These are phyloP conservation scores for Ginglymostoma cirratum DNA, from an alignment of 2,113 vertebrate species.

Conservation along the genomic window DNA sequence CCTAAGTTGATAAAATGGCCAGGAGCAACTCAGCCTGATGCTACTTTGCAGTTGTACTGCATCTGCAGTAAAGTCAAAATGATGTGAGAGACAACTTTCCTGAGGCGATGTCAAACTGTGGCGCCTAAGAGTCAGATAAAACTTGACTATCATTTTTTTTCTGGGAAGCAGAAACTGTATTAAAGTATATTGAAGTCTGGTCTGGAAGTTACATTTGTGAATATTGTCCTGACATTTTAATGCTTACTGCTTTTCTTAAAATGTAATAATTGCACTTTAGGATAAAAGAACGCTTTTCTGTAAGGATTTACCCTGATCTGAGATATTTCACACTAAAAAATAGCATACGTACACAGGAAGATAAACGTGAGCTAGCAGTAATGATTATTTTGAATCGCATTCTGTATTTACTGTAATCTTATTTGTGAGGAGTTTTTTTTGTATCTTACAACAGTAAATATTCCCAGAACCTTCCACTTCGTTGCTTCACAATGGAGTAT, in stretches of 20 bases:
- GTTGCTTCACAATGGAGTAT: not conserved
- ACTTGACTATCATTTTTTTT: not conserved
- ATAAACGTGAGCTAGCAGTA: not conserved
- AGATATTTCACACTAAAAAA: not conserved
- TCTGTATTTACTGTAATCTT: not conserved
- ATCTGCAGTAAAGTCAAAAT: not conserved
- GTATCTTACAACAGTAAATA: not conserved
- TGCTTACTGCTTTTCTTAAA: not conserved
- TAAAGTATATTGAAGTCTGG: not conserved
- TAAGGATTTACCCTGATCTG: not conserved
- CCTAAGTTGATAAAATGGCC: not conserved
- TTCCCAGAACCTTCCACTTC: not conserved
- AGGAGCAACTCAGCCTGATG: conserved; percentile 3
- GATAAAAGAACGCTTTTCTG: not conserved
- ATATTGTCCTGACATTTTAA: no score
- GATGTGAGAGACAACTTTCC: conserved; percentile 1
- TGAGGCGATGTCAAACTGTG: not conserved
- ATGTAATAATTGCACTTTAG: not conserved
- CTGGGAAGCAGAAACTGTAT: not conserved
- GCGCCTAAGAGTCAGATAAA: not conserved
- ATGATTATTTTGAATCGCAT: not conserved
- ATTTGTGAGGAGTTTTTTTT: not conserved
- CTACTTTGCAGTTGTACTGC: not conserved
- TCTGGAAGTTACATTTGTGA: not conserved
- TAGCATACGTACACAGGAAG: not conserved